A percentile compares a stretch with the other conserved stretches of the same genome.
These are phyloP conservation scores for Lycopodina hypogea DNA, from an alignment of 37 sponge, comb jelly and placozoan genomes.

Conservation along the genomic window DNA sequence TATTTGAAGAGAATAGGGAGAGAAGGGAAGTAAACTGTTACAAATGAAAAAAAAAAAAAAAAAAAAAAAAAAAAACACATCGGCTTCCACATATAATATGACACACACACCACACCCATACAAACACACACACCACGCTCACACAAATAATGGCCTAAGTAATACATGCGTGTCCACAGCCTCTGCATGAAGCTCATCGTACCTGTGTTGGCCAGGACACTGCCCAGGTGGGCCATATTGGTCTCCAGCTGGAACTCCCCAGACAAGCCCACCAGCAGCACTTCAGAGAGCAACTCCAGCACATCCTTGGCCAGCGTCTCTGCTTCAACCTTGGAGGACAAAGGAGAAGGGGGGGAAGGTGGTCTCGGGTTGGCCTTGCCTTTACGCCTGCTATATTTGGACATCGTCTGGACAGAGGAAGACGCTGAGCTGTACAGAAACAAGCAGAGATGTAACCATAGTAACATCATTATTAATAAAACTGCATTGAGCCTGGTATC, in stretches of 20 bases:
- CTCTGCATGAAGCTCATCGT: too few species aligned
- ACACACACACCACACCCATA: too few species aligned
- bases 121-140: too few species aligned
- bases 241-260: slow-evolving; percentile 5
- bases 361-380: slow-evolving; percentile 12
- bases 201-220: slow-evolving; percentile 18
- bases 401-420: background rate
- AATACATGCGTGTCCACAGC: too few species aligned
- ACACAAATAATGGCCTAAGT: too few species aligned
- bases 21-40: background rate
- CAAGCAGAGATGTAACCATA: background rate
- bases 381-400: slow-evolving; percentile 27
- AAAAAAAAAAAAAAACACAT: too few species aligned
- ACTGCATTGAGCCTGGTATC: too few species aligned
- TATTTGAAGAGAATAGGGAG: background rate
- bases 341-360: slow-evolving; percentile 4
- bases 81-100: too few species aligned
- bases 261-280: slow-evolving; percentile 29
- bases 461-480: background rate
- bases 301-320: background rate
- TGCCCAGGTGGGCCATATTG: slow-evolving; percentile 9
- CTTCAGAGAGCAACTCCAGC: slow-evolving; percentile 18
- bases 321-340: background rate
- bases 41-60: too few species aligned
- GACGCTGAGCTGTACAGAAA: background rate